These are phyloP conservation scores for Periphyllus acericola DNA, from an alignment of 2,888 invertebrate genomes.

Conservation along the genomic window DNA sequence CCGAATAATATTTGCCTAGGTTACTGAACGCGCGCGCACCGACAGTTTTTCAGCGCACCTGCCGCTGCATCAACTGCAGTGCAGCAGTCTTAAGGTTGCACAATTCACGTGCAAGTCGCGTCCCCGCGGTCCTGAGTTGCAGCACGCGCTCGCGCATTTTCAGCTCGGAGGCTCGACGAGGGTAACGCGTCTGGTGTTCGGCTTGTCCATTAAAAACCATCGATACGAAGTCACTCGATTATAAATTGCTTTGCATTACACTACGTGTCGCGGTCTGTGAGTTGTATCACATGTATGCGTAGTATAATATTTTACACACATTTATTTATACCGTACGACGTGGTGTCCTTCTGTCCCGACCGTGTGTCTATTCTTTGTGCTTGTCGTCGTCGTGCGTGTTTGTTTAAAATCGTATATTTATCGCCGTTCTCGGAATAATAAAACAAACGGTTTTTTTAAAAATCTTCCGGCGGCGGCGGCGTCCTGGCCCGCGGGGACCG, in stretches of 20 bases:
- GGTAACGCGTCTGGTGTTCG: no score
- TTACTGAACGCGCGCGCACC: no score
- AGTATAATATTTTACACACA: no score
- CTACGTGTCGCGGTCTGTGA: background rate
- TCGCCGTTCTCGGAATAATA: conserved; percentile 30
- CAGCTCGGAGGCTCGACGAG: no score
- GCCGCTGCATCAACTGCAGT: no score
- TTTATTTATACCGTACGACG: background rate
- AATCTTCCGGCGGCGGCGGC: background rate
- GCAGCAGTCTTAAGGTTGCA: no score
- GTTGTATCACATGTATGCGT: background rate
- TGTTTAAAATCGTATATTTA: conserved; percentile 26
- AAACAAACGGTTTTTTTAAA: conserved; percentile 30
- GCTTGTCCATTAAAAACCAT: no score
- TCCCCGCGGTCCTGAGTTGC: no score
- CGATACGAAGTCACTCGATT: background rate
- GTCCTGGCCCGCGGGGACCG: background rate
- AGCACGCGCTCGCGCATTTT: no score
- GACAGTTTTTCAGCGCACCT: no score
- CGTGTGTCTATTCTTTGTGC: background rate
- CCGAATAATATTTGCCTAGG: no score
- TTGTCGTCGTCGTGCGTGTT: background rate
- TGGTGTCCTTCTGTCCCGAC: background rate
- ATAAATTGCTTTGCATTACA: background rate
- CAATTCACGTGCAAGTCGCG: no score